Evolutionary conservation across 2,888 invertebrate species (phyloP), one percentile per base, ranked within the genome.

Genomic region (Phania funesta): DNA sequence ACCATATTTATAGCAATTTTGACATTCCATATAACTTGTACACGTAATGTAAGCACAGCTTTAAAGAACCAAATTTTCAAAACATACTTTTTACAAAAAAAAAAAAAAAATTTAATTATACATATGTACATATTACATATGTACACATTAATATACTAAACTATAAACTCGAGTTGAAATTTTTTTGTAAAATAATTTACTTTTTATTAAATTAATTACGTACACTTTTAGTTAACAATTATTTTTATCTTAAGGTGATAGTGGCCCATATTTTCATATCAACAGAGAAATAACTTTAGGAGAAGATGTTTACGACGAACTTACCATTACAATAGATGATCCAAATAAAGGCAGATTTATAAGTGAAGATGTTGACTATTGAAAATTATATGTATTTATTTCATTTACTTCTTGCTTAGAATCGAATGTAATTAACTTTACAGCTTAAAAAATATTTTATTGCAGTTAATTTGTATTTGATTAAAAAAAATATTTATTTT

Each of bases 261-360:
- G 84, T 78, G 91, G 91, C 6, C 91, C 91, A 6, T 91, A 90
- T 83, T 87, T 90, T 83, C 89, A 88, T 64, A 87, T 91, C 2
- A 86, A 87, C 73, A 62, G 85, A 8, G 35, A 83, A 9, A 80
- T 87, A 16, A 83, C 83, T 1, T 71, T 85, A 3, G 84, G 80
- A 0, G 60, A 75, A 2, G 89, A 91, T 83, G 84, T 89, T 65
- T 83, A 89, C 3, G 82, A 88, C 18, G 87, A 90, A 68, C 83
- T 90, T 24, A 87, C 87, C 9, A 86, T 86, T 3, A 86, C 89
- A 3, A 84, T 88, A 41, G 87, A 89, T 71, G 90, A 90, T 86
- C 87, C 89, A 0, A 52, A 88, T 5, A 88, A 87, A 41, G 84
- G 68, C 3, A 85, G 84, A 11, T 84, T 90, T 1, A 83, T 85